phyloP scores from a whole-genome alignment of 2,797 vertebrate species.

The Cephalopachus bancanus region DNA sequence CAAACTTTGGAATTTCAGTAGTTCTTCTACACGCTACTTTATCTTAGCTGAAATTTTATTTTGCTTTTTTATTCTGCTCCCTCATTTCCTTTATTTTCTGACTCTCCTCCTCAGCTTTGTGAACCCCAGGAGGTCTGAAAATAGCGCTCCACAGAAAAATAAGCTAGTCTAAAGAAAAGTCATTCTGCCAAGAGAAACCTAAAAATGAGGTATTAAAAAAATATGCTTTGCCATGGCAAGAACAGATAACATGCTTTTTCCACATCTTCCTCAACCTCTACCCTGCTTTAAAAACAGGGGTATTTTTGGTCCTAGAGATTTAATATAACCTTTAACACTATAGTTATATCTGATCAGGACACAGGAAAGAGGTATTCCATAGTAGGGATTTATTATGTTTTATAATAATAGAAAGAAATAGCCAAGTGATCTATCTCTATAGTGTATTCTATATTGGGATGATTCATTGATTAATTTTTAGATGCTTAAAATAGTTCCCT shows the following conservation, averaged over 20 bases:
- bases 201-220: slow-evolving; percentile 50
- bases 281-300: slow-evolving; percentile 1
- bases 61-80: neutral
- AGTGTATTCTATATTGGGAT: neutral
- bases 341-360: slow-evolving; percentile 7
- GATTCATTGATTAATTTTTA: neutral
- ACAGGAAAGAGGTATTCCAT: neutral
- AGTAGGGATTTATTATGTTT: slow-evolving; percentile 14
- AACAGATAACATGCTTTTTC: slow-evolving; percentile 47
- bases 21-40: neutral
- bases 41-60: slow-evolving; percentile 24
- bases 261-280: neutral
- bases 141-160: slow-evolving; percentile 42
- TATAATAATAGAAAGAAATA: neutral
- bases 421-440: neutral
- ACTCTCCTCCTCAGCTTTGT: neutral
- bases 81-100: slow-evolving; percentile 1
- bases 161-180: slow-evolving; percentile 73
- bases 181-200: slow-evolving; percentile 27
- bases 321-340: neutral
- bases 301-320: neutral
- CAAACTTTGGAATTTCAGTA: neutral
- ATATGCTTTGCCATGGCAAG: neutral
- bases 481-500: neutral
- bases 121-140: neutral